Evolutionary conservation across 2,797 vertebrate genomes (phyloP).

Genomic region (Chaetophractus vellerosus): DNA sequence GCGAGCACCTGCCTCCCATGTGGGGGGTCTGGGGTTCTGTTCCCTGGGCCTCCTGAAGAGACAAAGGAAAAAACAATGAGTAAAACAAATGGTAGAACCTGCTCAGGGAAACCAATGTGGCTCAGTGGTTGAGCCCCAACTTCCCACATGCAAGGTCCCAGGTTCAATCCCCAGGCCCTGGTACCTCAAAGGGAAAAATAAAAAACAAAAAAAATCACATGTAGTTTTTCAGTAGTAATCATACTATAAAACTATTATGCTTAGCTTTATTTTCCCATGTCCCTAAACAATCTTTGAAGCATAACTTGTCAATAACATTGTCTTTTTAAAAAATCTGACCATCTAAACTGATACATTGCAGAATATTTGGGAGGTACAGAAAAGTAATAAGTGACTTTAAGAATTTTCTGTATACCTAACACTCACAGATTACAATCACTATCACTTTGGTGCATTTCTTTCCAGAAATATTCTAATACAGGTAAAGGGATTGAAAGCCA

Average conservation of each 20-base stretch:
- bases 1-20: too few relatives aligned
- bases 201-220: background rate
- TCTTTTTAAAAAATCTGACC: background rate
- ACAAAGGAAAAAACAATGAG: too few relatives aligned
- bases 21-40: too few relatives aligned
- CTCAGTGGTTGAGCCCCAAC: too few relatives aligned
- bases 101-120: too few relatives aligned
- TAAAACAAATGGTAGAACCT: too few relatives aligned
- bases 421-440: background rate
- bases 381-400: conserved; percentile 1
- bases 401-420: background rate
- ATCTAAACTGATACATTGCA: background rate
- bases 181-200: too few relatives aligned
- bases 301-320: background rate
- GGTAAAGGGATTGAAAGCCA: background rate
- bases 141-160: too few relatives aligned
- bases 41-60: too few relatives aligned
- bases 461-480: conserved; percentile 28
- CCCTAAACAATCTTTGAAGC: conserved; percentile 6
- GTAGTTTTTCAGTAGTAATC: background rate
- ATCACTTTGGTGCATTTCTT: background rate
- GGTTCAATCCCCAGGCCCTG: too few relatives aligned
- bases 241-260: background rate
- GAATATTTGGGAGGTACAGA: background rate
- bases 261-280: background rate